Evolutionary conservation across 2,888 invertebrate genomes (phyloP).

Genomic region (Ophion ventricosus): DNA sequence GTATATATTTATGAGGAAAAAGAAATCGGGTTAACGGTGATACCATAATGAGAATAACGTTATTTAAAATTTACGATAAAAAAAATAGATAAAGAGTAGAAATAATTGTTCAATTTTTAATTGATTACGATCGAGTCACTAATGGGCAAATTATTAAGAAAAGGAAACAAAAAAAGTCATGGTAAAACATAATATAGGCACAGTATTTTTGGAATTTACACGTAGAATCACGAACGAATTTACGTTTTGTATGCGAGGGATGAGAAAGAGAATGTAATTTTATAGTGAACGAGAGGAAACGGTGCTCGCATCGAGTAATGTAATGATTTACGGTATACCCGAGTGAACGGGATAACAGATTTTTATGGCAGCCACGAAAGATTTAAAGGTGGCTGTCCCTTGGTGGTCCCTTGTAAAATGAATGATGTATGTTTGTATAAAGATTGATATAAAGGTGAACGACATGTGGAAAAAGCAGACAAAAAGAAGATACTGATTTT

Average conservation of each 20-base stretch:
- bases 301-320: conserved; percentile 12
- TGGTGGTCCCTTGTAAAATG: conserved; percentile 61
- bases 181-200: conserved; percentile 38
- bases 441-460: conserved; percentile 24
- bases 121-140: conserved; percentile 35
- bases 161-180: conserved; percentile 12
- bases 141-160: conserved; percentile 26
- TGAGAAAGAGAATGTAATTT: conserved; percentile 54
- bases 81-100: conserved; percentile 8
- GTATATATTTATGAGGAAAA: neutral
- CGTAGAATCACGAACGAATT: conserved; percentile 37
- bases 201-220: conserved; percentile 61
- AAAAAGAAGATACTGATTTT: conserved; percentile 1
- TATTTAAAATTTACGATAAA: neutral
- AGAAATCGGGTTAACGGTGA: neutral
- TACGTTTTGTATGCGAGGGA: conserved; percentile 25
- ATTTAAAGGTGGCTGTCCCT: conserved; percentile 28
- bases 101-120: conserved; percentile 26
- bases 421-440: conserved; percentile 64
- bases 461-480: neutral
- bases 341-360: conserved; percentile 22
- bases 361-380: conserved; percentile 42
- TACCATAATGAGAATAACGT: neutral
- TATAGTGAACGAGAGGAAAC: conserved; percentile 46
- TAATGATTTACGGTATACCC: neutral